Conservation (phyloP, 2,113 vertebrate species). For the Catharus fuscescens region DNA sequence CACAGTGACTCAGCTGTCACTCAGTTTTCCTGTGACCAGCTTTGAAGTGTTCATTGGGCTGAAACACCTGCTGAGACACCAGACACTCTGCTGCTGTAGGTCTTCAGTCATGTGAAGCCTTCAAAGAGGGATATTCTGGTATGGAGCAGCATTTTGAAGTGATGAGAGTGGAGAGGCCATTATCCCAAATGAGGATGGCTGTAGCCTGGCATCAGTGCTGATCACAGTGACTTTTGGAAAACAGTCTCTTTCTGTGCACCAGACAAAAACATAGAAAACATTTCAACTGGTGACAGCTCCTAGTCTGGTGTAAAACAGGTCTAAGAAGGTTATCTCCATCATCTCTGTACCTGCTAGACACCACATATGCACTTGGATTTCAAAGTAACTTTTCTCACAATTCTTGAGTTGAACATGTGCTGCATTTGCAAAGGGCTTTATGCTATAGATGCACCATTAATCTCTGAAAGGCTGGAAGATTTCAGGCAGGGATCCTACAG, state of each 20-base stretch:
- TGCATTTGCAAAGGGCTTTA: not conserved
- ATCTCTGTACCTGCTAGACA: not conserved
- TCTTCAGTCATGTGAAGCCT: not conserved
- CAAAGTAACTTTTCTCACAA: not conserved
- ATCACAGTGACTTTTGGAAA: not conserved
- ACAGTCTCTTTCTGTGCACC: not conserved
- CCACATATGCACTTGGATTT: not conserved
- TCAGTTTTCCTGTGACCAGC: not conserved
- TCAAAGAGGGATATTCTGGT: not conserved
- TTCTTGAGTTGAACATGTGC: not conserved
- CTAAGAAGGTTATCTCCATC: not conserved
- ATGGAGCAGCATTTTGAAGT: not conserved
- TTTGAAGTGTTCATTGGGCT: not conserved
- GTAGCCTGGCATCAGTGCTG: not conserved
- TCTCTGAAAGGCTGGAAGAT: not conserved
- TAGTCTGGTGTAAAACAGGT: not conserved
- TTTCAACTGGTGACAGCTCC: not conserved
- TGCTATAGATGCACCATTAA: not conserved
- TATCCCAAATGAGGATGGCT: not conserved
- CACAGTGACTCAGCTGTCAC: not conserved
- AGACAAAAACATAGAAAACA: not conserved
- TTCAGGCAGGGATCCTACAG: not conserved
- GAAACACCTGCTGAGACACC: not conserved
- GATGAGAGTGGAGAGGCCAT: not conserved
- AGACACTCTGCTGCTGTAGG: not conserved